Evolutionary conservation across 2,797 vertebrate species (phyloP).

Genomic region (Hyperoplus lanceolatus): DNA sequence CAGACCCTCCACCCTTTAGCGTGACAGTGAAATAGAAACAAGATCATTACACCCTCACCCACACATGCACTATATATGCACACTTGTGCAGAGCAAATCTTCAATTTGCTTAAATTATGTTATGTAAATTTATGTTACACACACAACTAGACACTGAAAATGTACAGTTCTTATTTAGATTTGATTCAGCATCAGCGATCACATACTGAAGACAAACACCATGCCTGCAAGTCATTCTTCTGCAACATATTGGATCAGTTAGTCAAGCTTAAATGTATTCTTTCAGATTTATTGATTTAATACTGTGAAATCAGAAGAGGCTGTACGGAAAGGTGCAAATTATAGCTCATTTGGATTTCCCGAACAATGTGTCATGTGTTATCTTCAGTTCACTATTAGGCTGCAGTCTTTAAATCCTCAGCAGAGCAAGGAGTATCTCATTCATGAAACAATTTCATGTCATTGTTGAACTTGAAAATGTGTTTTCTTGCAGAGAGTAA

Average conservation of each 20-base stretch:
- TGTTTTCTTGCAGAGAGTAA: neutral
- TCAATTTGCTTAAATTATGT: conserved; percentile 33
- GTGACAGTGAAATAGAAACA: conserved; percentile 33
- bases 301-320: conserved; percentile 6
- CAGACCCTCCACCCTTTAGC: neutral
- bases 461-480: neutral
- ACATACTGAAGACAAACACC: conserved; percentile 29
- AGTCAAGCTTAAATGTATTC: conserved; percentile 14
- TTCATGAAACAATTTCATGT: neutral
- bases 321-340: neutral
- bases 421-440: neutral
- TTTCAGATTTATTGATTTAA: neutral
- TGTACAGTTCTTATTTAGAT: conserved; percentile 15
- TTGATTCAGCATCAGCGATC: conserved; percentile 54
- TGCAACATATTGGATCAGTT: conserved; percentile 44
- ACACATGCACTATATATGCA: neutral
- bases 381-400: neutral
- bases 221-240: conserved; percentile 28
- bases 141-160: conserved; percentile 35
- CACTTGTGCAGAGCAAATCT: conserved; percentile 40
- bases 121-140: neutral
- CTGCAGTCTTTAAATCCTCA: conserved; percentile 5
- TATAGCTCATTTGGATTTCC: conserved; percentile 2
- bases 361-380: neutral
- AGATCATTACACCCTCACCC: conserved; percentile 22